These are phyloP conservation scores for Chamaea fasciata DNA, from an alignment of 2,113 vertebrate genomes.

Conservation along the genomic window DNA sequence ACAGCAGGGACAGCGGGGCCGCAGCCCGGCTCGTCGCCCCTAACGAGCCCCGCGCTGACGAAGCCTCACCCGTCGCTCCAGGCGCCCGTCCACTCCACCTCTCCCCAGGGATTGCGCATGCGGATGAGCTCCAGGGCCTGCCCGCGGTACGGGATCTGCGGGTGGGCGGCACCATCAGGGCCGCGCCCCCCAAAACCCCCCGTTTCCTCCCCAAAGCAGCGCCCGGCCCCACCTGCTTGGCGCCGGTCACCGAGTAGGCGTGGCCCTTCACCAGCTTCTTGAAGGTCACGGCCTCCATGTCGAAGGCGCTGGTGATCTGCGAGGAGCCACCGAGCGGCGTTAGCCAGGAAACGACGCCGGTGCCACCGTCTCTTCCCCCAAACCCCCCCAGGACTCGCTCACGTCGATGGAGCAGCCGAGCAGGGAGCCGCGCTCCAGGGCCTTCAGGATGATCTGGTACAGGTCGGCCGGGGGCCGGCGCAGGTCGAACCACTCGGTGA, in stretches of 20 bases:
- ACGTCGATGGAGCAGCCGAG: slow-evolving; percentile 94
- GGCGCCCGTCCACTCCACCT: slow-evolving; percentile 92
- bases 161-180: rapidly evolving
- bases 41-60: rapidly evolving
- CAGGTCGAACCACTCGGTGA: slow-evolving; percentile 90
- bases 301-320: slow-evolving; percentile 77
- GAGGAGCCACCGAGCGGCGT: rapidly evolving
- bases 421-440: slow-evolving; percentile 87
- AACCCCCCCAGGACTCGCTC: neutral
- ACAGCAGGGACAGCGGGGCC: neutral
- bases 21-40: rapidly evolving
- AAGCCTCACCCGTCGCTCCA: slow-evolving; percentile 88
- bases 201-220: rapidly evolving
- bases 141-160: slow-evolving; percentile 83
- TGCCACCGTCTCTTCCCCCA: rapidly evolving
- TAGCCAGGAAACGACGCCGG: rapidly evolving
- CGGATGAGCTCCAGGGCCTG: slow-evolving; percentile 82
- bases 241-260: slow-evolving; percentile 88
- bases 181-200: rapidly evolving
- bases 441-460: slow-evolving; percentile 83
- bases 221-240: slow-evolving; percentile 73
- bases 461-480: slow-evolving; percentile 80
- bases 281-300: slow-evolving; percentile 90
- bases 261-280: slow-evolving; percentile 98
- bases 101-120: slow-evolving; percentile 93